phyloP scores from a whole-genome alignment of 2,797 vertebrate species.

The Enteromius unitaeniatus region DNA sequence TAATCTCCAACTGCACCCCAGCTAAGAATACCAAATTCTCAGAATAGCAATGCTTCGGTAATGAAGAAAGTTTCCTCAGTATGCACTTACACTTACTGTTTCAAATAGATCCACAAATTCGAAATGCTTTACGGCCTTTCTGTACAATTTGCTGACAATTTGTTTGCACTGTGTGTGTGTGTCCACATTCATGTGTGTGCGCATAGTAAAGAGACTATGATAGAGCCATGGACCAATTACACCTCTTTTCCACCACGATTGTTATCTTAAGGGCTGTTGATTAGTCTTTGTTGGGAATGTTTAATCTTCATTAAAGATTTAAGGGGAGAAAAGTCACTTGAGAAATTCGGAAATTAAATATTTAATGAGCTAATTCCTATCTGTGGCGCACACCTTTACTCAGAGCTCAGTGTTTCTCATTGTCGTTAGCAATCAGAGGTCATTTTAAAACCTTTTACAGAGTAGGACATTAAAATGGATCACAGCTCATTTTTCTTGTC shows the following conservation, averaged over 20 bases:
- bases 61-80: constrained; percentile 33
- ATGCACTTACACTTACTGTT: constrained; percentile 2
- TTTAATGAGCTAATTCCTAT: constrained; percentile 75
- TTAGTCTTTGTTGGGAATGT: constrained; percentile 73
- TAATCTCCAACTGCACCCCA: constrained; percentile 28
- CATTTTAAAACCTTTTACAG: constrained; percentile 60
- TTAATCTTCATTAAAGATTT: constrained; percentile 81
- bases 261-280: constrained; percentile 72
- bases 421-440: constrained; percentile 60
- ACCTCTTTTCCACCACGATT: constrained; percentile 62
- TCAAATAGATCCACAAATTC: constrained; percentile 18
- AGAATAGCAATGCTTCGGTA: constrained; percentile 10
- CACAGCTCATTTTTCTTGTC: constrained; percentile 64
- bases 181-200: constrained; percentile 11
- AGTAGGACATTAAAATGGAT: constrained; percentile 66
- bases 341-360: constrained; percentile 74
- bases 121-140: not conserved
- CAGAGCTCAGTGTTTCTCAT: constrained; percentile 57
- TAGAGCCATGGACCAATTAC: constrained; percentile 62
- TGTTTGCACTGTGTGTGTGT: constrained; percentile 26
- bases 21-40: constrained; percentile 31
- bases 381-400: constrained; percentile 71
- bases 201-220: constrained; percentile 47
- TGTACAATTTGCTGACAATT: constrained; percentile 39
- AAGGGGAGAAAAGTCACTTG: constrained; percentile 69